Conservation (phyloP, 2,113 vertebrate genomes). For the Sapajus apella region DNA sequence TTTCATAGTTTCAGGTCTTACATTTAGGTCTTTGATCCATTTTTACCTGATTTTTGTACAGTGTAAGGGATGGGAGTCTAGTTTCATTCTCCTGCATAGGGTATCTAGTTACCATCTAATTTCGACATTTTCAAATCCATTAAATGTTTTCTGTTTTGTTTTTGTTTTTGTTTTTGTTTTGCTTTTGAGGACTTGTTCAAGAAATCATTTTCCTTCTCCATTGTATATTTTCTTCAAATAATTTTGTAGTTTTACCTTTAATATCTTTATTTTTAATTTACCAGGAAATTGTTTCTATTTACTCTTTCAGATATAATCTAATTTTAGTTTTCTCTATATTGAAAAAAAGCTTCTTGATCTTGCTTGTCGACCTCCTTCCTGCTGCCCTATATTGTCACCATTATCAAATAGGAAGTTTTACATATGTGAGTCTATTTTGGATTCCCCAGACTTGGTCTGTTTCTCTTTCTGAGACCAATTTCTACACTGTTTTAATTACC, state of each 20-base stretch:
- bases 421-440: neutral
- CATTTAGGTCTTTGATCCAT: neutral
- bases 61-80: neutral
- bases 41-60: neutral
- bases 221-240: neutral
- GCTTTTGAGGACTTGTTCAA: neutral
- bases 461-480: neutral
- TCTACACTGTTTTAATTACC: neutral
- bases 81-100: neutral
- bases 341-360: neutral
- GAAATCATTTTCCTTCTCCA: neutral
- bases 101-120: neutral
- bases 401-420: neutral
- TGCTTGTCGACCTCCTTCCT: neutral
- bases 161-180: neutral
- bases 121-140: neutral
- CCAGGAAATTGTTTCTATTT: neutral
- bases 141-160: neutral
- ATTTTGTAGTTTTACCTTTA: neutral
- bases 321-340: neutral
- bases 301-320: neutral
- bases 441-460: neutral
- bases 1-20: neutral
- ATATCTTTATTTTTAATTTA: constrained; percentile 13
- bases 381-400: neutral